Base-by-base conservation (phyloP, 1,140 invertebrate species). In the Acromyrmex charruanus region DNA sequence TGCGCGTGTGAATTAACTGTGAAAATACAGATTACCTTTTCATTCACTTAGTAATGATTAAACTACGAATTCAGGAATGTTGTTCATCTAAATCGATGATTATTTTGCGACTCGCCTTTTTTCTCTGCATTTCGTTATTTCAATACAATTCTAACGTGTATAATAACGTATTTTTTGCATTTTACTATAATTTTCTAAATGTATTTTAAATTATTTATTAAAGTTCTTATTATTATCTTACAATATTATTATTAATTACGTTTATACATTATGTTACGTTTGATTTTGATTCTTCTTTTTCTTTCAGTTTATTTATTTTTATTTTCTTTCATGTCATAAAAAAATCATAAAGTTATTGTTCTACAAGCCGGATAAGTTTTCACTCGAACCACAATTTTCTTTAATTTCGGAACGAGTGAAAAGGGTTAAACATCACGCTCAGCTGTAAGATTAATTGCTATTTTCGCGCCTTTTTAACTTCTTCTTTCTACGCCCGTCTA, bases 381-480 rank as follows among this genome's bases (percentile, higher is more conserved):
- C 7, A 21, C 39, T 28, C 49, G 9, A 31, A 7, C 4, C 16
- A n/a, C 51, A 55, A 10, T 61, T 84, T 51, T 31, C 68, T 72
- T 72, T 21, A 55, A 55, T 21, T 55, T 1, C n/a, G 25, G 4
- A 14, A 12, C 4, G 18, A 3, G 28, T 14, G 25, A 35, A 25
- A 82, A 10, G 58, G 39, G 59, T 84, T 74, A 84, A 84, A 75
- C 69, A 53, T 55, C 49, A 55, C 3, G 28, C 53, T 14, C 4
- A 82, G 39, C 68, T 58, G 68, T 31, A 84, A 84, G 80, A 84
- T 84, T 84, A 84, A 84, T 84, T 63, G 58, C 69, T 61, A 63
- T 61, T 75, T 84, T 75, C 69, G 69, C 80, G 28, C 25, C 25
- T 51, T 84, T 84, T 84, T 84, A 31, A 7, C 55, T 14, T 21